phyloP scores from a whole-genome alignment of 2,888 invertebrate species.

The Cosmia trapezina region DNA sequence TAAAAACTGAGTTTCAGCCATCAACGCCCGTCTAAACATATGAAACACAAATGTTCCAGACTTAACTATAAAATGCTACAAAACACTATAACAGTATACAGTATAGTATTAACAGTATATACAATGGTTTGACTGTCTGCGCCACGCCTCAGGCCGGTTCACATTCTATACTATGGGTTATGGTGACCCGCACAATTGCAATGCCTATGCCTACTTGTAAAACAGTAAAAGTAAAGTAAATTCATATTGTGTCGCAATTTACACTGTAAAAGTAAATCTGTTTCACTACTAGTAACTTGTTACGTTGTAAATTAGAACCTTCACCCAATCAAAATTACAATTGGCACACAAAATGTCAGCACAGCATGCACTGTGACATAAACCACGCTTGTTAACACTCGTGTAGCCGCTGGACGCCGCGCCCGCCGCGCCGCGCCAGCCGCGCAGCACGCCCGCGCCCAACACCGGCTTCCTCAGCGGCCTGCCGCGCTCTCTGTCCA shows the following conservation, averaged over 20 bases:
- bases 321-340: background rate
- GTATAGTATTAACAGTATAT: too few species aligned
- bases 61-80: too few species aligned
- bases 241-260: background rate
- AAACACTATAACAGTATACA: too few species aligned
- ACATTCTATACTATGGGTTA: background rate
- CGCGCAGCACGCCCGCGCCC: conserved; percentile 53
- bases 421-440: conserved; percentile 50
- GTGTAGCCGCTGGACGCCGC: conserved; percentile 40
- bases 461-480: conserved; percentile 85
- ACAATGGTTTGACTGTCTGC: background rate
- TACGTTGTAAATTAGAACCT: conserved; percentile 6
- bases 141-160: background rate
- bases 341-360: conserved; percentile 52
- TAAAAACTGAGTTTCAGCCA: too few species aligned
- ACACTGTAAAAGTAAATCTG: conserved; percentile 12
- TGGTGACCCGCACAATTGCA: background rate
- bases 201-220: background rate
- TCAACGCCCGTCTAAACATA: too few species aligned
- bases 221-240: background rate
- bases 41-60: too few species aligned
- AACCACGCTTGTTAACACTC: conserved; percentile 46
- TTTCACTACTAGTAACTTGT: conserved; percentile 2
- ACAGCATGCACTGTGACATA: conserved; percentile 51
- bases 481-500: conserved; percentile 86